phyloP scores from a whole-genome alignment of 2,113 vertebrate genomes.

The Axis porcinus region DNA sequence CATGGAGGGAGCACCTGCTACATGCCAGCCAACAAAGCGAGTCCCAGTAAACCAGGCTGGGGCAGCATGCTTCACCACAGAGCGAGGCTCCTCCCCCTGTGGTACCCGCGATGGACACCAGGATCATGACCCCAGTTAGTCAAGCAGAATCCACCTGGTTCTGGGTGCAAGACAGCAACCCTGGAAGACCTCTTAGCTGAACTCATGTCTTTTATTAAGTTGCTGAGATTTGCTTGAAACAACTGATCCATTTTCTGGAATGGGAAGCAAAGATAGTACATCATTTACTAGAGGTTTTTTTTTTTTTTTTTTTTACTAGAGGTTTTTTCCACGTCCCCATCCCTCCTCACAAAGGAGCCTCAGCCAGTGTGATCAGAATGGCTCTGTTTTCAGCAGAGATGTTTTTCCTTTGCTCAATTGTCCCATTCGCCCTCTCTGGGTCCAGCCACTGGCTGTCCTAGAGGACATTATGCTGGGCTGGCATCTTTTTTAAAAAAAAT shows the following conservation, averaged over 20 bases:
- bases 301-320: too few relatives aligned
- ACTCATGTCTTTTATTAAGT: background rate
- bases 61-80: background rate
- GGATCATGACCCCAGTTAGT: background rate
- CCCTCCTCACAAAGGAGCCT: background rate
- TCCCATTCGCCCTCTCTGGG: background rate
- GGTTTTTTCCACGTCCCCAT: background rate
- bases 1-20: background rate
- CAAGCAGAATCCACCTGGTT: background rate
- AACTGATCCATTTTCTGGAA: background rate
- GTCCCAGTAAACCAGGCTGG: background rate
- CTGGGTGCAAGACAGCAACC: background rate
- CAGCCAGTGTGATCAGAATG: background rate
- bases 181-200: too few relatives aligned
- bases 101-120: fast-evolving
- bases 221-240: background rate
- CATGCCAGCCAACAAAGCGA: background rate
- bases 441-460: background rate
- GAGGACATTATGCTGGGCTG: background rate
- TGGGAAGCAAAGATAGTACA: background rate
- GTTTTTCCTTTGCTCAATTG: too few relatives aligned
- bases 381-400: background rate
- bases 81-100: background rate
- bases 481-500: background rate
- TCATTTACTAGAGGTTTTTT: background rate